A percentile compares a stretch with the other conserved stretches of the same genome.
These are phyloP conservation scores for Regulus satrapa DNA, from an alignment of 2,113 vertebrate genomes.

Conservation along the genomic window DNA sequence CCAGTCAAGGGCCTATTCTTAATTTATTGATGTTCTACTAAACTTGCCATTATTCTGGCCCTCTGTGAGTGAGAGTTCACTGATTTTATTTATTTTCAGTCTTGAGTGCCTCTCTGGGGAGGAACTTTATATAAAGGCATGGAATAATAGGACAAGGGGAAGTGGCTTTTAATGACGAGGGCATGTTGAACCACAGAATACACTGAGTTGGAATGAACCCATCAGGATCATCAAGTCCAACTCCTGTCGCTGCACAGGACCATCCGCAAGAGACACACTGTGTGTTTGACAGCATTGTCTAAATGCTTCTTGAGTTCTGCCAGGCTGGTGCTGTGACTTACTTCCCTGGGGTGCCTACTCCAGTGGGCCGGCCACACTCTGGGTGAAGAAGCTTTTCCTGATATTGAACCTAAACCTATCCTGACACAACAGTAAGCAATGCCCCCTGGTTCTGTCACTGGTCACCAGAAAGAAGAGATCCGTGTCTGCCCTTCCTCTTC, in stretches of 20 bases:
- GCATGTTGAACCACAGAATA: neutral
- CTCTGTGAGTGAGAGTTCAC: neutral
- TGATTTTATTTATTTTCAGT: neutral
- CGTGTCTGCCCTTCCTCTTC: neutral
- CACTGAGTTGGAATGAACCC: neutral
- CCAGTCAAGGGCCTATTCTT: neutral
- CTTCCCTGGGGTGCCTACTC: neutral
- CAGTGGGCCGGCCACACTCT: neutral
- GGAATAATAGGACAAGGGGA: neutral
- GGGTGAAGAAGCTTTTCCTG: neutral
- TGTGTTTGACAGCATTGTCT: neutral
- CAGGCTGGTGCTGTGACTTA: neutral
- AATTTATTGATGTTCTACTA: neutral
- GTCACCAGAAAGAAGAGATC: neutral
- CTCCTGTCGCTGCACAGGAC: neutral
- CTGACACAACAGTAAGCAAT: neutral
- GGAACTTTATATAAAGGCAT: neutral
- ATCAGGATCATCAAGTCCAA: rapidly evolving
- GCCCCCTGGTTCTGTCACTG: rapidly evolving
- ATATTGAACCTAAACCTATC: neutral
- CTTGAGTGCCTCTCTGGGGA: neutral
- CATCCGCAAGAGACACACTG: neutral
- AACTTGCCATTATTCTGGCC: neutral
- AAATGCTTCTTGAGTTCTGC: neutral
- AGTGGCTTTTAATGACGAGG: neutral